These are phyloP conservation scores for Neria commutata DNA, from an alignment of 2,888 invertebrate species.

Conservation along the genomic window DNA sequence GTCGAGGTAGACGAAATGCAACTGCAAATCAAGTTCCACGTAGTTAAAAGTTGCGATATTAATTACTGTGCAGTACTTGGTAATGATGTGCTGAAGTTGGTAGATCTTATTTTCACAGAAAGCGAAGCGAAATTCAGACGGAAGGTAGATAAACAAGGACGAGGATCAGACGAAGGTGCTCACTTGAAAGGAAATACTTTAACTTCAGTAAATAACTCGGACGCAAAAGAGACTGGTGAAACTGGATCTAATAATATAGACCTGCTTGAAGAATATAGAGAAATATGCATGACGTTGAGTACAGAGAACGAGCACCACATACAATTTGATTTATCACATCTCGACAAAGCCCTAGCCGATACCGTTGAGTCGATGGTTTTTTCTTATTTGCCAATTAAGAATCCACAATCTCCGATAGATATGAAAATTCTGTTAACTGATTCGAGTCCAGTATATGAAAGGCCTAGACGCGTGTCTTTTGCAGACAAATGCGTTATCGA, in stretches of 20 bases:
- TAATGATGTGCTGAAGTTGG: slow-evolving; percentile 10
- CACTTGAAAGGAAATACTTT: no score
- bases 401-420: not conserved
- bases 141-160: no score
- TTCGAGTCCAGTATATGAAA: slow-evolving; percentile 21
- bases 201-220: no score
- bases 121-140: not conserved
- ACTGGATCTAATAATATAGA: no score
- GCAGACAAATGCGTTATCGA: slow-evolving; percentile 11
- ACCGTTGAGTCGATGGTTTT: no score
- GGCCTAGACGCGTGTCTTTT: slow-evolving; percentile 15
- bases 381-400: not conserved
- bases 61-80: slow-evolving; percentile 20
- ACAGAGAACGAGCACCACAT: no score
- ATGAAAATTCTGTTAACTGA: slow-evolving; percentile 19
- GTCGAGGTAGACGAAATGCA: slow-evolving; percentile 6
- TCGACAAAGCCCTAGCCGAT: no score
- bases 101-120: not conserved
- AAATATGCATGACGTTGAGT: no score
- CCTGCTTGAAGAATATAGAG: no score
- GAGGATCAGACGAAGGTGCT: no score
- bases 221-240: no score
- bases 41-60: slow-evolving; percentile 4
- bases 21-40: slow-evolving; percentile 15
- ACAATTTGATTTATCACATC: no score